Evolutionary conservation across 2,113 vertebrate species (phyloP), one percentile per base, ranked within the genome.

Genomic region (Prolemur simus): DNA sequence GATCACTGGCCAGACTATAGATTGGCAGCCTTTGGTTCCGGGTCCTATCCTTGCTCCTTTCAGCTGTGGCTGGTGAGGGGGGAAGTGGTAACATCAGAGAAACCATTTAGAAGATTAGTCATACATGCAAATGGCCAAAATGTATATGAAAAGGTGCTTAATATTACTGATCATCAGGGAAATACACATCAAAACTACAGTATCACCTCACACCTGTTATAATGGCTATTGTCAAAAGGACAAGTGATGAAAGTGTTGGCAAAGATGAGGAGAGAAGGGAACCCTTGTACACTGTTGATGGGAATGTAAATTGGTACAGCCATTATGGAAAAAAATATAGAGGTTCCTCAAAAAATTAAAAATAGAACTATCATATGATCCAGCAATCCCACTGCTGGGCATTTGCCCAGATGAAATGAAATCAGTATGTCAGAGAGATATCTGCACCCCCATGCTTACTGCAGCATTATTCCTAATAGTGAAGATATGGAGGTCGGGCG

Each of bases 11-110:
- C n/a, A 91, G 17, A 66, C 21, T 71, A 8, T 76, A 56, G 42
- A 47, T 66, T 93, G 73, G 23, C 73, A 47, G 21, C 34, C 14
- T 9, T 94, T 94, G 42, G 60, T 23, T 63, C 45, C 77, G 34
- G 39, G 73, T 18, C 29, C 60, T 89, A 34, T 76, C 6, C n/a
- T 95, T 92, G 74, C n/a, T 60, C n/a, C 68, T 93, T 90, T 96
- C 10, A 56, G 27, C 13, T 81, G 21, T 66, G 12, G 11, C 12
- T 87, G n/a, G 32, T 27, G 6, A 23, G 47, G 63, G 45, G 47
- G 29, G 17, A 69, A 42, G 39, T 87, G 52, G 49, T 73, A 87
- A 84, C 21, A 66, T 52, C 14, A 80, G 68, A 94, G 74, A 90
- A 49, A 69, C 12, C 10, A 87, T 58, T 37, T 78, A 71, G 69